Evolutionary conservation across 2,888 invertebrate genomes (phyloP), one percentile per base, ranked within the genome.

Genomic region (Physocephala rufipes): DNA sequence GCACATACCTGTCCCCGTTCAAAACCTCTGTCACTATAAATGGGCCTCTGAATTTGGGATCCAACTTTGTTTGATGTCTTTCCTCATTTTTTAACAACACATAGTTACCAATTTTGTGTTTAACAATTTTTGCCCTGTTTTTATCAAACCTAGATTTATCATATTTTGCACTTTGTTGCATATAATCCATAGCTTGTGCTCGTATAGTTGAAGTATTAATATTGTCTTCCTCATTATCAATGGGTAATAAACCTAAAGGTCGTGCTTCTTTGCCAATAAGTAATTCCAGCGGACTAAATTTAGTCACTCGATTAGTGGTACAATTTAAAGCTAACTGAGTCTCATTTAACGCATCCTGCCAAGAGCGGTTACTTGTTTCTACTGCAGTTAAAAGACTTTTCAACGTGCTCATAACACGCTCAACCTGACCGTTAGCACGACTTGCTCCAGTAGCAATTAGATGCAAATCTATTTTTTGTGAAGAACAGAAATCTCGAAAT

Each of bases 331-430:
- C 70, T 51, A 70, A 24, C 26, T 70, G 70, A 13, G 55, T 43
- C 28, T 55, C 55, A 28, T 28, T 28, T 1, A 67, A 43, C n/a
- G 67, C 64, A 15, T 67, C 64, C 47, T 68, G 67, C 65, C 68
- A 65, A 1, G 70, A 30, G 12, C 55, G 26, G 2, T 71, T 51
- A 45, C 55, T 65, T 3, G 47, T 51, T 26, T 67, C 71, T 13
- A 71, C 67, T 51, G 71, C 67, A 53, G 71, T 67, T 15, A 71
- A 55, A 67, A 71, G 61, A 67, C 55, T 64, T 43, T 71, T 71
- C 15, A 67, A 45, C 2, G 53, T 30, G 19, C 61, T 62, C 67
- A 67, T 71, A 19, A 67, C 64, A 16, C 69, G 26, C 36, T 36
- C 36, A 36, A 36, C 4, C 4, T 36, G 36, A 36, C 36, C 36